Evolutionary conservation across 2,888 invertebrate species (phyloP), one percentile per base, ranked within the genome.

Genomic region (Beris chalybata): DNA sequence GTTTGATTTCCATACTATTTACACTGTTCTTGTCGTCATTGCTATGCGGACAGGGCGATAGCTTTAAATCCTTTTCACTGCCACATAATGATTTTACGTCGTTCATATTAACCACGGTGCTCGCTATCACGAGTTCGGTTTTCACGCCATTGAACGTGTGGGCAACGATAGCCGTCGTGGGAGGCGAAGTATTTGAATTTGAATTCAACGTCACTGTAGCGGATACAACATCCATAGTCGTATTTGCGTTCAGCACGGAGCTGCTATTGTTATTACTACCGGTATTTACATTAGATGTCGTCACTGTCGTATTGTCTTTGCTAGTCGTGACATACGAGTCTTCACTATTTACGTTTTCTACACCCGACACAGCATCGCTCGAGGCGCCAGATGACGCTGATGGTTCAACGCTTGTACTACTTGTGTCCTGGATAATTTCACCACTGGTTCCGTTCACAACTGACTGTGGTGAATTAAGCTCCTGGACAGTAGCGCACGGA

Each of bases 141-240:
- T 74, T 73, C 45, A 73, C 70, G 64, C 74, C 73, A 73, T 76
- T 71, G 70, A 74, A 74, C 66, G 74, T 71, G 56, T 71, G 68
- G 45, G 53, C 29, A 58, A 55, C 38, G 53, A 31, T 58, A 15
- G 52, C 12, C 61, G 52, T 50, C 6, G 38, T 15, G 13, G 58
- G 4, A 6, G 52, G 9, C 38, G 50, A 43, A 11, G 61, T 50
- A 52, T 61, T 52, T 9, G 32, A 47, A 31, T 47, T 30, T 22
- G 57, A 31, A 31, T 59, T 22, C 38, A 55, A 7, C 29, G 67
- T 31, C 11, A 15, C 44, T 11, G 58, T n/a, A 15, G 65, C 52
- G 15, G 52, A 38, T 5, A 11, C 12, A 45, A n/a, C 29, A 32
- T 50, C 29, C n/a, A 47, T 47, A 54, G 50, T 58, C 22, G 66